Base-by-base conservation (phyloP, 1,140 invertebrate species). In the Ganaspis sp. region DNA sequence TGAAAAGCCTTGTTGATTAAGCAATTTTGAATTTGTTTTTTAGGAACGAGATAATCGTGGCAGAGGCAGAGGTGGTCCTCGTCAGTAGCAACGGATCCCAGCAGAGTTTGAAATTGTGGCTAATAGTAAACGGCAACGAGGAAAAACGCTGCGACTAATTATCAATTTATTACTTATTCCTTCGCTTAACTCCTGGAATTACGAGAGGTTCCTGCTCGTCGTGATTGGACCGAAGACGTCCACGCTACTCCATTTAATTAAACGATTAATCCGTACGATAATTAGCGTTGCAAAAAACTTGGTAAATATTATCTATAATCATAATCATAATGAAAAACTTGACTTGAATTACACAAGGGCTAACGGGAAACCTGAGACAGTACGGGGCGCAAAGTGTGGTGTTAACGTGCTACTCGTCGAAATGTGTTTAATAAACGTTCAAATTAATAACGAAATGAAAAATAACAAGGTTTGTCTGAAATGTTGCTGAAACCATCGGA, bases 41-140 rank as follows among this genome's bases (percentile, higher is more conserved):
- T 81, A 91, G 90, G 90, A 91, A 5, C 89, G 90, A 70, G 89
- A 90, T 64, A 83, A 86, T 79, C 87, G 90, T 53, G 83, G 88
- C 64, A 85, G 88, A 83, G 87, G 88, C 54, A 88, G 89, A 81
- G 89, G 88, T 15, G 83, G 84, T 34, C 81, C 86, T 54, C 89
- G 89, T 77, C 90, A 91, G 88, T 91, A 91, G 89, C 89, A 83
- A 77, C 80, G 79, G 85, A 84, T 87, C 81, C 78, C 45, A 9
- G 17, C 23, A 71, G 75, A 81, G 82, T 72, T 40, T 85, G 79
- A 84, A 82, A 78, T 64, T 84, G 80, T 84, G 75, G 83, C 73
- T 53, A 78, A 45, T 73, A 82, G 26, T 82, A 83, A 85, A 79
- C 74, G 72, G 73, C 84, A 64, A 79, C 79, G 84, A 83, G 76